A percentile compares a stretch with the other conserved stretches of the same genome.
Conservation (phyloP, 2,888 invertebrate species). For the Digitonthophagus gazella region DNA sequence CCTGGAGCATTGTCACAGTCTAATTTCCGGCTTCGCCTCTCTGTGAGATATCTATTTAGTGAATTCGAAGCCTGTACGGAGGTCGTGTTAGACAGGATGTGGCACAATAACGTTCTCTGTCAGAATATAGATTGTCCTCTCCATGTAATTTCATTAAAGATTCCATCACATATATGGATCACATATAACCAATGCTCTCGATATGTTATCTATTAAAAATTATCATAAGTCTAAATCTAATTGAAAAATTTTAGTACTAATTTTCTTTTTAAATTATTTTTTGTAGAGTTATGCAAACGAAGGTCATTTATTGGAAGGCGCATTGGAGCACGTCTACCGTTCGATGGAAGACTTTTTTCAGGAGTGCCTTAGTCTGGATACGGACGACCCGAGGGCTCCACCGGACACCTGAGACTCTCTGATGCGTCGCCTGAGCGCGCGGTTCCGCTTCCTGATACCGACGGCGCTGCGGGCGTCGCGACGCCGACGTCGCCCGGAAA, state of each 20-base stretch:
- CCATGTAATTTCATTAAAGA: neutral
- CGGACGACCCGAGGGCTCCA: slow-evolving; percentile 68
- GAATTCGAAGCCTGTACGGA: neutral
- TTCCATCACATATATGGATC: neutral
- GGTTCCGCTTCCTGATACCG: slow-evolving; percentile 10
- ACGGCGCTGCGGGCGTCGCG: slow-evolving; percentile 6
- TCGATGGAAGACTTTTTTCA: slow-evolving; percentile 92
- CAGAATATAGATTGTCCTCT: neutral
- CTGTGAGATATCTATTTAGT: neutral
- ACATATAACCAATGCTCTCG: too few relatives aligned
- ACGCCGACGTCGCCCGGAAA: slow-evolving; percentile 16
- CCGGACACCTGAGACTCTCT: slow-evolving; percentile 49
- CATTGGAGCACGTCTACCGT: slow-evolving; percentile 86
- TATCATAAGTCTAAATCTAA: too few relatives aligned
- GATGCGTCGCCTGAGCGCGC: slow-evolving; percentile 19
- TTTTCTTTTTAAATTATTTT: neutral
- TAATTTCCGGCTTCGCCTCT: neutral
- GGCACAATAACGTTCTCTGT: neutral
- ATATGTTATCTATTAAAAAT: too few relatives aligned
- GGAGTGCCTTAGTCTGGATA: slow-evolving; percentile 86
- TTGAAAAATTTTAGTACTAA: neutral
- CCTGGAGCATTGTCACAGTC: neutral
- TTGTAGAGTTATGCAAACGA: slow-evolving; percentile 87
- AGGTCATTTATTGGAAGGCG: slow-evolving; percentile 78
- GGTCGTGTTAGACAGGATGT: neutral